Base-by-base conservation (phyloP, 2,888 invertebrate species). In the Margaritifera margaritifera region DNA sequence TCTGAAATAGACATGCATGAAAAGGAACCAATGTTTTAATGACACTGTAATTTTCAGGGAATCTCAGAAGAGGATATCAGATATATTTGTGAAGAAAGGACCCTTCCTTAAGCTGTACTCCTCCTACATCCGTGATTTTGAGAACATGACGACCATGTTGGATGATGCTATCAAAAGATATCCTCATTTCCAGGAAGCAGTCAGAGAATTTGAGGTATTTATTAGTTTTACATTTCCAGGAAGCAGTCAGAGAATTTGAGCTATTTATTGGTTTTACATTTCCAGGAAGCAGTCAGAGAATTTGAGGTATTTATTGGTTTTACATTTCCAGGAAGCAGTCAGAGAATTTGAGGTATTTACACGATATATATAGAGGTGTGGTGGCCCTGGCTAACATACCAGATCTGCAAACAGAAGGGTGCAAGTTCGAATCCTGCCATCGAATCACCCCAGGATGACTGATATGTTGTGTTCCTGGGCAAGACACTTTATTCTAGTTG, bases 71-170 rank as follows among this genome's bases (percentile, higher is more conserved):
- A 90, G 90, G 82, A 90, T 92, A 52, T 90, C 92, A 3, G 92
- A 92, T 84, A 91, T 92, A 27, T 92, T 92, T 80, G 91, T 92
- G 6, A 91, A 90, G 80, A 92, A 91, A 80, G 92, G 92, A n/a
- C 92, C 92, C 25, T 92, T 92, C 84, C 87, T 92, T 19, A 92
- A 92, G 84, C 85, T 92, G 58, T 92, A 92, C 81, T 91, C 92
- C 2, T 86, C 90, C 25, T 92, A 92, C 81, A 92, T 92, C 63
- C 88, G 90, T 75, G 91, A 92, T 75, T 92, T 92, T 88, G 91
- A 92, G 77, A 85, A 86, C 61, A 91, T 91, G 73, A 90, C 90
- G 60, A 82, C 88, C 54, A 85, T 89, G 31, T 84, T 92, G 18
- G 92, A 92, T 75, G 91, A 92, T 22, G 90, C 90, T 54, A 88